phyloP scores from a whole-genome alignment of 2,888 invertebrate species.

The Caenorhabditis auriculariae region DNA sequence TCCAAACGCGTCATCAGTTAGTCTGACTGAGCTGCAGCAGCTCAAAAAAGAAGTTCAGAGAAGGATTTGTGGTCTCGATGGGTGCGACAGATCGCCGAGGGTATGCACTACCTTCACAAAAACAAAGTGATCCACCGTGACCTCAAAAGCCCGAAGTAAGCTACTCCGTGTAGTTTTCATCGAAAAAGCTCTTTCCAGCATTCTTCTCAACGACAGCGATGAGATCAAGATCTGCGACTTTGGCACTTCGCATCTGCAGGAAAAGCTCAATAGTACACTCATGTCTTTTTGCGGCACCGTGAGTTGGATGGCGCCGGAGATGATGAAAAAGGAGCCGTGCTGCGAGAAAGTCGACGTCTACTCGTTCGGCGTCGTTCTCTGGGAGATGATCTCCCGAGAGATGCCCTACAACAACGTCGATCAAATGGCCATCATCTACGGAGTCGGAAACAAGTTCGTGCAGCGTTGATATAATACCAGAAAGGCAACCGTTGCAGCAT shows the following conservation, averaged over 20 bases:
- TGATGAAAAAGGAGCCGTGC: slow-evolving; percentile 92
- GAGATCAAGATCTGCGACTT: slow-evolving; percentile 94
- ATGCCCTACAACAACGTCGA: slow-evolving; percentile 90
- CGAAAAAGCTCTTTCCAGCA: slow-evolving; percentile 58
- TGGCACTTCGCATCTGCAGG: slow-evolving; percentile 75
- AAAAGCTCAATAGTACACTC: slow-evolving; percentile 70
- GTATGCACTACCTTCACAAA: slow-evolving; percentile 92
- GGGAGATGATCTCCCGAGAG: slow-evolving; percentile 93
- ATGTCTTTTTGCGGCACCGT: slow-evolving; percentile 95
- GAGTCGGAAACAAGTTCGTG: slow-evolving; percentile 76
- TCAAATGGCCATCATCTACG: slow-evolving; percentile 95
- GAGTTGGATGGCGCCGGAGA: slow-evolving; percentile 97
- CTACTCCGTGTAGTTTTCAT: background rate
- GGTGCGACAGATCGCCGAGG: slow-evolving; percentile 84
- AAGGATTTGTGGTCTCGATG: slow-evolving; percentile 12
- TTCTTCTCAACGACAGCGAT: slow-evolving; percentile 66
- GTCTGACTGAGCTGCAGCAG: background rate
- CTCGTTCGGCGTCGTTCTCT: slow-evolving; percentile 95
- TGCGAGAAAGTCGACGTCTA: slow-evolving; percentile 97
- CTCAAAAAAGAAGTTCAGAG: background rate
- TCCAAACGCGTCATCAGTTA: slow-evolving; percentile 20
- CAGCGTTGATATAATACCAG: too few relatives aligned
- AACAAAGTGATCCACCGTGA: slow-evolving; percentile 97
- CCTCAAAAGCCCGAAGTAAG: slow-evolving; percentile 97
- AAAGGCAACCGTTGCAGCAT: slow-evolving; percentile 71